phyloP scores from a whole-genome alignment of 2,888 invertebrate genomes.

The Caenorhabditis becei region DNA sequence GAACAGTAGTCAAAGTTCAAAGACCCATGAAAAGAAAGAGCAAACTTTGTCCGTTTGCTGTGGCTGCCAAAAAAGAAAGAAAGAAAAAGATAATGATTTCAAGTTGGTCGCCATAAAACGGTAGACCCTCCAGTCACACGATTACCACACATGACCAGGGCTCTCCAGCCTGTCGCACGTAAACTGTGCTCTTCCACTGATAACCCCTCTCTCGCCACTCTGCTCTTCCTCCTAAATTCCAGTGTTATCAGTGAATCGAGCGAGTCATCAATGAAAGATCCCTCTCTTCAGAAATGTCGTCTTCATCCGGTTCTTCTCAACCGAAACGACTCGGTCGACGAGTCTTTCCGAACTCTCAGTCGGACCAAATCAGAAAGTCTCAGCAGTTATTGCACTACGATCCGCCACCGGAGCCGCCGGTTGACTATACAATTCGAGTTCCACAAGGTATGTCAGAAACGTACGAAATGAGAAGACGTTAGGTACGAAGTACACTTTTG shows the following conservation, averaged over 20 bases:
- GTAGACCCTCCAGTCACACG: slow-evolving; percentile 32
- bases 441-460: slow-evolving; percentile 28
- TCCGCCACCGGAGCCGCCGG: slow-evolving; percentile 59
- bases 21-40: too few species aligned
- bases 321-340: slow-evolving; percentile 54
- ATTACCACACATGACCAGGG: slow-evolving; percentile 40
- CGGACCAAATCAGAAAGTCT: slow-evolving; percentile 42
- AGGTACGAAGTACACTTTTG: neutral
- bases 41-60: too few species aligned
- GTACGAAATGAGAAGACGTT: neutral
- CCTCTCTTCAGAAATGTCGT: slow-evolving; percentile 27
- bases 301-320: slow-evolving; percentile 41
- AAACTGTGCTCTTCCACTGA: slow-evolving; percentile 40
- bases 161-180: slow-evolving; percentile 1
- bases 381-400: slow-evolving; percentile 48
- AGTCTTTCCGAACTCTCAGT: slow-evolving; percentile 50
- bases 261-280: neutral
- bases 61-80: too few species aligned
- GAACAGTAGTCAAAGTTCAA: too few species aligned
- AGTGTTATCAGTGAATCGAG: slow-evolving; percentile 8
- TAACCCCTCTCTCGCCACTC: slow-evolving; percentile 4
- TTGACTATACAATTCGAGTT: slow-evolving; percentile 63
- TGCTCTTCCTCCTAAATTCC: slow-evolving; percentile 33
- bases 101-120: slow-evolving; percentile 14
- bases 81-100: neutral